Conservation (phyloP, 2,113 vertebrate species). For the Shinisaurus crocodilurus region DNA sequence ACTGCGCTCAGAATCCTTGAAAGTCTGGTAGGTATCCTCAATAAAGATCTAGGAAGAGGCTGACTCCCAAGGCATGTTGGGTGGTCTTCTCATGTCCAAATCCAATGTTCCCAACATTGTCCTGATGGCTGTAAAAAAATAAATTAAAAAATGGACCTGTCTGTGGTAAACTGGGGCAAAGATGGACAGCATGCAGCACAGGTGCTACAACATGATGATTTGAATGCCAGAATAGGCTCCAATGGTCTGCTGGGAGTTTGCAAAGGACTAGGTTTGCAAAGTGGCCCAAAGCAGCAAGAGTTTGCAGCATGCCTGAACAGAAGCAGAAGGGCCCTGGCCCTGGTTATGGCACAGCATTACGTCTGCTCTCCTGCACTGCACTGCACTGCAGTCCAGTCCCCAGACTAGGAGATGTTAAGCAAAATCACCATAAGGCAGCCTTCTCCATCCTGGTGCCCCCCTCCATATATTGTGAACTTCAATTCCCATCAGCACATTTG, state of each 20-base stretch:
- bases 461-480: no score
- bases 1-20: neutral
- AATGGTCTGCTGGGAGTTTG: neutral
- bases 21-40: neutral
- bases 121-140: no score
- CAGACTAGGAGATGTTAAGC: no score
- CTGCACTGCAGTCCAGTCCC: no score
- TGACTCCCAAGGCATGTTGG: no score
- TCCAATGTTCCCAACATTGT: neutral
- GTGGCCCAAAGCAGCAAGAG: neutral
- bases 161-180: neutral
- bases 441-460: no score
- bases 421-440: no score
- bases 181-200: neutral
- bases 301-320: neutral
- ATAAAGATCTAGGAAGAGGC: neutral
- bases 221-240: neutral
- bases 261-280: neutral
- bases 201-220: neutral
- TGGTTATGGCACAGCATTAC: no score
- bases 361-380: no score
- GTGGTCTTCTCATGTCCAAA: neutral
- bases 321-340: no score
- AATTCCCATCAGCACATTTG: no score
- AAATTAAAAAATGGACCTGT: neutral